Conservation (phyloP, 2,888 invertebrate species). For the Tetragonisca angustula region DNA sequence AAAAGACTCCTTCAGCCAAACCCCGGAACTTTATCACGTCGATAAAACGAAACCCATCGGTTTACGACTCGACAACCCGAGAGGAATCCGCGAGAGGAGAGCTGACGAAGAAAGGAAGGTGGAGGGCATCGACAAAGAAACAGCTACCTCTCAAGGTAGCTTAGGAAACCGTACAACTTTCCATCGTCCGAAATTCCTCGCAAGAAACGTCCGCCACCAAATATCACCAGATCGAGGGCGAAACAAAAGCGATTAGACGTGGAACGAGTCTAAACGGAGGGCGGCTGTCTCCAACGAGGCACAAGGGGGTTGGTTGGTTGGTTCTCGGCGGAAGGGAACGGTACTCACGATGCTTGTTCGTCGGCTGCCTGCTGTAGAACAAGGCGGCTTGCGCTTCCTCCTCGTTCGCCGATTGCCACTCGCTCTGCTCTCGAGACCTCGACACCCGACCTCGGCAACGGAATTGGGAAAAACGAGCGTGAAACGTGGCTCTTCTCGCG, state of each 20-base stretch:
- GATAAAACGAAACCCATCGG: not conserved
- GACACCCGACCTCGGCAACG: conserved; percentile 13
- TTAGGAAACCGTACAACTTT: conserved; percentile 51
- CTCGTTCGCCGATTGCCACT: conserved; percentile 5
- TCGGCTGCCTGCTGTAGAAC: conserved; percentile 44
- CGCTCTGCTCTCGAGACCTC: not conserved
- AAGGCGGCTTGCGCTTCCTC: conserved; percentile 28
- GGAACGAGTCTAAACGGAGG: too few species aligned
- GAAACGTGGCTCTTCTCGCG: not conserved
- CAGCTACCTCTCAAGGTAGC: conserved; percentile 28
- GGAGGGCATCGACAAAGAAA: not conserved
- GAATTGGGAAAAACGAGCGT: conserved; percentile 5
- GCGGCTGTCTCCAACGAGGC: not conserved
- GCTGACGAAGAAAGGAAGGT: not conserved
- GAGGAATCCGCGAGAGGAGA: not conserved
- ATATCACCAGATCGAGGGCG: too few species aligned
- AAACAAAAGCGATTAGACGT: too few species aligned
- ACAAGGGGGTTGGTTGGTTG: not conserved
- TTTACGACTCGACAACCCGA: not conserved
- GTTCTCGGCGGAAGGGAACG: not conserved
- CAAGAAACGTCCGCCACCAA: not conserved
- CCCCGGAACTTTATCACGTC: not conserved
- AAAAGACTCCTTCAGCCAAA: not conserved
- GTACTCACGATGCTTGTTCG: conserved; percentile 61
- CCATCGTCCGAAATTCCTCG: conserved; percentile 19